These are phyloP conservation scores for Chionis minor DNA, from an alignment of 2,113 vertebrate species.

Conservation along the genomic window DNA sequence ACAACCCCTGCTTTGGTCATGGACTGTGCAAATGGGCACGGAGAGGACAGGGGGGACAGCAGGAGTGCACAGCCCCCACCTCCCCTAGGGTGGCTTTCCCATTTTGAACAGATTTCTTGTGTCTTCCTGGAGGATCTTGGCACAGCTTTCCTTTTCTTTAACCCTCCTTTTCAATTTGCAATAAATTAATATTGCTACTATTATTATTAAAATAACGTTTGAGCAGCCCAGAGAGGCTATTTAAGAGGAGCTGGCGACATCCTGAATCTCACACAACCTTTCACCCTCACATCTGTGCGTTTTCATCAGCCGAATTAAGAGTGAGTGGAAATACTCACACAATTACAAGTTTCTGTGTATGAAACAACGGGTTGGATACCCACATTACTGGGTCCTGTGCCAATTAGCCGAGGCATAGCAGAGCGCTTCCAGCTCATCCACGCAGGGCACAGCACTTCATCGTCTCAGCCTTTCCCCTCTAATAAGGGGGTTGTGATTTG, in stretches of 20 bases:
- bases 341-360: not conserved
- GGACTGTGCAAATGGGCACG: not conserved
- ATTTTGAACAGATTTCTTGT: not conserved
- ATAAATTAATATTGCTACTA: slow-evolving; percentile 4
- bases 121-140: not conserved
- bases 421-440: not conserved
- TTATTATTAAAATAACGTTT: not conserved
- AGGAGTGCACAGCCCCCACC: not conserved
- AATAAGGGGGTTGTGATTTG: not conserved
- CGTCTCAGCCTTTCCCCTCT: not conserved
- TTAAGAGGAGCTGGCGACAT: slow-evolving; percentile 19
- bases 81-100: not conserved
- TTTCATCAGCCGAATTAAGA: not conserved
- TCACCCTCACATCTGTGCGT: slow-evolving; percentile 4
- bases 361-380: not conserved
- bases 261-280: slow-evolving; percentile 32
- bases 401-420: slow-evolving; percentile 27
- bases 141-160: not conserved
- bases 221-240: not conserved
- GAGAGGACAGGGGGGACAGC: not conserved
- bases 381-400: not conserved
- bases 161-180: not conserved
- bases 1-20: not conserved
- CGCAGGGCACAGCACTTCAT: not conserved
- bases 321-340: slow-evolving; percentile 18